Conservation (phyloP, 2,797 vertebrate genomes). For the Pitangus sulphuratus region DNA sequence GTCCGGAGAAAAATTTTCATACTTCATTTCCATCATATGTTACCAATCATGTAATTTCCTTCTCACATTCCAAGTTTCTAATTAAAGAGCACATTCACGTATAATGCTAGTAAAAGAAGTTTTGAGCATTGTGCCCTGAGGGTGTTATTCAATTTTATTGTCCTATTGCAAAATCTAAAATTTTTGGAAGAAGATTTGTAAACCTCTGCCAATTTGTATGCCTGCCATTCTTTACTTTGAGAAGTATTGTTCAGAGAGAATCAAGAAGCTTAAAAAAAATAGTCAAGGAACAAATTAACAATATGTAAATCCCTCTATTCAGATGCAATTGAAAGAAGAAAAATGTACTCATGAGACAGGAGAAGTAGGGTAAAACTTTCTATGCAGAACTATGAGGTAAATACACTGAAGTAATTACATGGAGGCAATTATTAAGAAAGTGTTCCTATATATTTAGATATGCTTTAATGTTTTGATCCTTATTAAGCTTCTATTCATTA, state of each 20-base stretch:
- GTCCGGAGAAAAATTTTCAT: constrained; percentile 32
- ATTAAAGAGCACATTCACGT: constrained; percentile 70
- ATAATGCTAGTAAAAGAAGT: constrained; percentile 54
- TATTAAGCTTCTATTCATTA: not conserved
- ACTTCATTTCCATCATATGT: constrained; percentile 70
- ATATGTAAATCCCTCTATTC: not conserved
- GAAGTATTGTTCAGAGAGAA: constrained; percentile 42
- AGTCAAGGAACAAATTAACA: not conserved
- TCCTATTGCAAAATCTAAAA: constrained; percentile 20
- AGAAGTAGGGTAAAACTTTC: not conserved
- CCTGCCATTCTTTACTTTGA: constrained; percentile 41
- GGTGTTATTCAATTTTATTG: constrained; percentile 24
- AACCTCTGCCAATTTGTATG: constrained; percentile 26
- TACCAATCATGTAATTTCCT: constrained; percentile 57
- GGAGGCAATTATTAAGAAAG: not conserved
- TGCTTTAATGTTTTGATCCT: not conserved
- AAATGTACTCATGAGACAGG: not conserved
- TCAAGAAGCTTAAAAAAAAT: not conserved
- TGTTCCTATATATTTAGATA: not conserved
- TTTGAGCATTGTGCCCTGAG: constrained; percentile 49
- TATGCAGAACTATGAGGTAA: not conserved
- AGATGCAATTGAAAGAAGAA: not conserved
- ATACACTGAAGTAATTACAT: not conserved
- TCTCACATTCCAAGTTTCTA: constrained; percentile 62
- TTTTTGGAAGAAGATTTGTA: constrained; percentile 44